Percentiles rank a stretch among this genome's conserved stretches.
Conservation (phyloP, 37 sponge, comb jelly and placozoan genomes). For the Spongilla lacustris region DNA sequence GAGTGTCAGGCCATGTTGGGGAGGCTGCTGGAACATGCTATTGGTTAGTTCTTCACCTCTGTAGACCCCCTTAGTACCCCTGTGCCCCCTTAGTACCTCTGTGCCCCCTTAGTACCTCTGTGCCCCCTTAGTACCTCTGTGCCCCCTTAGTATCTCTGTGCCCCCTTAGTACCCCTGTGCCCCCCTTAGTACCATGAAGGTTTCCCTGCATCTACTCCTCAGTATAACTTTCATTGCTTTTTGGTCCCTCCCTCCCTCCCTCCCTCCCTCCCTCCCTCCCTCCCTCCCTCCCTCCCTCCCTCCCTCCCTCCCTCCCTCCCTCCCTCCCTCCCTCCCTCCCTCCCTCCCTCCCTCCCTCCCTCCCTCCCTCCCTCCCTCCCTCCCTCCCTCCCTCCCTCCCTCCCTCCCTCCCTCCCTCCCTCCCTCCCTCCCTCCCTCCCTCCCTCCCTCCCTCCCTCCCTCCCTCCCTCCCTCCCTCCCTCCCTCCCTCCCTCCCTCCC, state of each 20-base stretch:
- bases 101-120: too few relatives aligned
- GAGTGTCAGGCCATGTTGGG: constrained; percentile 95
- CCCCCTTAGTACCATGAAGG: background rate
- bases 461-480: background rate
- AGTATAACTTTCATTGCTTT: too few relatives aligned
- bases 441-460: background rate
- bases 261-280: too few relatives aligned
- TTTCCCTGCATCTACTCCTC: too few relatives aligned
- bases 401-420: background rate
- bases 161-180: background rate
- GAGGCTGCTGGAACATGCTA: constrained; percentile 77
- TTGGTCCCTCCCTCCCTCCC: too few relatives aligned
- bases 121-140: too few relatives aligned
- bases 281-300: background rate
- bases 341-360: background rate
- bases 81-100: background rate
- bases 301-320: background rate
- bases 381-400: background rate
- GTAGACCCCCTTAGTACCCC: background rate
- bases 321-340: background rate
- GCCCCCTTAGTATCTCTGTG: background rate
- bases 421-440: background rate
- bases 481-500: background rate
- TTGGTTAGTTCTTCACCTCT: constrained; percentile 53
- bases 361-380: background rate